Conservation (phyloP, 1,140 invertebrate species). For the Pseudobourletiella spinata region DNA sequence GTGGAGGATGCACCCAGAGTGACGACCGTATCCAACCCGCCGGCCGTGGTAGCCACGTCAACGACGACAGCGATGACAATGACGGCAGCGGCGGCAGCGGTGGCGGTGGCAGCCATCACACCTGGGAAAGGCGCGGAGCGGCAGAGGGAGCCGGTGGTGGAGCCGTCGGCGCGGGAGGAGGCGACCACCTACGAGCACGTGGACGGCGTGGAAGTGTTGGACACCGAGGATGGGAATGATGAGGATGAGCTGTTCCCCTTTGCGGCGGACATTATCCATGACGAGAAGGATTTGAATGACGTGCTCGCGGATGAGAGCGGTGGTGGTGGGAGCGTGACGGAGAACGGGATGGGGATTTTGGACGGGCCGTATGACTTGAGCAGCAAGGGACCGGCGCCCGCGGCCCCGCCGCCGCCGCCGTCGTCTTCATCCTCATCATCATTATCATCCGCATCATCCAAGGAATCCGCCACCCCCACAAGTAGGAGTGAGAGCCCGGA, state of each 20-base stretch:
- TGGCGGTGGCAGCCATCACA: neutral
- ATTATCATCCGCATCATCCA: no score
- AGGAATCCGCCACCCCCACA: no score
- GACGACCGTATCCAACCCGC: neutral
- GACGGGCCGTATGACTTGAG: conserved; percentile 18
- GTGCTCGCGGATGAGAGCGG: conserved; percentile 19
- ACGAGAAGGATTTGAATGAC: conserved; percentile 33
- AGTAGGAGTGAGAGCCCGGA: no score
- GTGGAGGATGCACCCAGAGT: neutral
- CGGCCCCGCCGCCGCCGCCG: neutral
- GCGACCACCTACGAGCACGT: conserved; percentile 13
- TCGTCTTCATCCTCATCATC: no score
- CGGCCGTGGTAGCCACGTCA: neutral
- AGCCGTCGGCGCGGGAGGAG: neutral
- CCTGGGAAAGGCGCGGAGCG: neutral
- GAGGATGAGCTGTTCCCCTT: conserved; percentile 25
- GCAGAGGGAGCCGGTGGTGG: neutral
- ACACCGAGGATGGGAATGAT: conserved; percentile 13
- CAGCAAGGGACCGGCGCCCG: neutral
- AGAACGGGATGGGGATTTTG: conserved; percentile 21
- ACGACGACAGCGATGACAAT: neutral
- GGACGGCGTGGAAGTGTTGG: conserved; percentile 24
- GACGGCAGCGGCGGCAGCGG: no score
- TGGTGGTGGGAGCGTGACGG: conserved; percentile 4
- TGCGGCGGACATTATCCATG: conserved; percentile 34